Conservation (phyloP, 2,797 vertebrate genomes). For the Hypotaenidia philippensis region DNA sequence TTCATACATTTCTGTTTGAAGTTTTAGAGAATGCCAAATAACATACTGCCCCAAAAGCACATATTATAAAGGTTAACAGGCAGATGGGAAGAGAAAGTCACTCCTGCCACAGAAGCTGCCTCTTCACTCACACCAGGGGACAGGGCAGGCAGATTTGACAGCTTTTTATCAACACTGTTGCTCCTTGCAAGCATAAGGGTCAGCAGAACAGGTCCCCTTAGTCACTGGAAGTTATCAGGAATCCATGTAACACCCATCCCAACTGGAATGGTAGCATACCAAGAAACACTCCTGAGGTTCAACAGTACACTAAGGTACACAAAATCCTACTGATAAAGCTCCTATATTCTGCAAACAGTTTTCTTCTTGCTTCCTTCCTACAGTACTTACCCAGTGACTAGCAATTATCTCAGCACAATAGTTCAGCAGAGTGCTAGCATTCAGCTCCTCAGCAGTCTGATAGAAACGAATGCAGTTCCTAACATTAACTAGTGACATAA, state of each 20-base stretch:
- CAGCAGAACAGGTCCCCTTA: background rate
- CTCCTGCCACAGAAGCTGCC: background rate
- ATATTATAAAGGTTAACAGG: background rate
- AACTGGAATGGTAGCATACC: background rate
- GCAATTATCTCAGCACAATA: slow-evolving; percentile 99
- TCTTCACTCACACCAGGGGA: background rate
- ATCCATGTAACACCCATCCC: background rate
- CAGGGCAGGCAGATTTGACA: background rate
- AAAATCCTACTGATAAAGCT: background rate
- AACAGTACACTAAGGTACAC: background rate
- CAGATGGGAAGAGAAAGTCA: background rate
- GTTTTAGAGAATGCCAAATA: background rate
- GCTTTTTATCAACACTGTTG: background rate
- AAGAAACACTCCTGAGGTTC: background rate
- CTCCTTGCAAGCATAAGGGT: background rate
- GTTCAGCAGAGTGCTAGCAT: slow-evolving; percentile 93
- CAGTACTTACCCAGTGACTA: slow-evolving; percentile 94
- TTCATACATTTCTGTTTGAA: background rate
- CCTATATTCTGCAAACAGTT: background rate
- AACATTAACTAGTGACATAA: slow-evolving; percentile 98
- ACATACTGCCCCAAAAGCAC: background rate
- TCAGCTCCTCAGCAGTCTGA: slow-evolving; percentile 96
- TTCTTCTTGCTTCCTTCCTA: background rate
- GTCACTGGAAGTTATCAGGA: background rate
- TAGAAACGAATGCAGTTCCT: slow-evolving; percentile 99